A percentile compares a stretch with the other conserved stretches of the same genome.
phyloP scores from a whole-genome alignment of 2,888 invertebrate species.

The Exocentrus adspersus region DNA sequence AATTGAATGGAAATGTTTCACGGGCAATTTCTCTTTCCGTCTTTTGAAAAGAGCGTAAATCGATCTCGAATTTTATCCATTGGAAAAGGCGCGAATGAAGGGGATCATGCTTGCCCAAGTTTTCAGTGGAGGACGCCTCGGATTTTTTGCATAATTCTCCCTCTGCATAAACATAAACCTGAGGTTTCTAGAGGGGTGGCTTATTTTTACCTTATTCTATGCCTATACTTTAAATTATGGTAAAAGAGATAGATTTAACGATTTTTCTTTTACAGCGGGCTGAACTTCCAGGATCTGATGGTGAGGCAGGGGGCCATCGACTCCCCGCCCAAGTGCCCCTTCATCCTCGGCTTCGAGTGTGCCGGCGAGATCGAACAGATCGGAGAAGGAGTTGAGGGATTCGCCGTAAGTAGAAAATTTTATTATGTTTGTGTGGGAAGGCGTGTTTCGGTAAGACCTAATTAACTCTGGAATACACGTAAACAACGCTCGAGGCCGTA shows the following conservation, averaged over 20 bases:
- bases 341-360: slow-evolving; percentile 89
- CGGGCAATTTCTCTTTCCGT: background rate
- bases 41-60: background rate
- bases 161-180: too few species aligned
- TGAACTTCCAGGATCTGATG: slow-evolving; percentile 91
- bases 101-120: too few species aligned
- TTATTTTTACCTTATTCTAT: too few species aligned
- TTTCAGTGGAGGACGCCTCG: too few species aligned
- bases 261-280: slow-evolving; percentile 74
- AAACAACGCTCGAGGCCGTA: background rate
- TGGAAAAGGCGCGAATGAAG: too few species aligned
- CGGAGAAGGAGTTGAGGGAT: slow-evolving; percentile 81
- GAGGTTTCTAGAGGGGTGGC: too few species aligned
- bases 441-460: background rate
- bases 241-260: slow-evolving; percentile 9
- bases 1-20: background rate
- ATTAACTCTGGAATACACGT: slow-evolving; percentile 2
- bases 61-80: background rate
- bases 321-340: slow-evolving; percentile 88
- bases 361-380: slow-evolving; percentile 84
- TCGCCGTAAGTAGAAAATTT: slow-evolving; percentile 69
- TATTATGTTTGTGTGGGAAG: background rate
- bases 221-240: too few species aligned
- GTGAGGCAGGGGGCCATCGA: slow-evolving; percentile 88
- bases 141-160: too few species aligned